A percentile compares a stretch with the other conserved stretches of the same genome.
phyloP scores from a whole-genome alignment of 1,140 invertebrate genomes.

The Lepidurus arcticus region DNA sequence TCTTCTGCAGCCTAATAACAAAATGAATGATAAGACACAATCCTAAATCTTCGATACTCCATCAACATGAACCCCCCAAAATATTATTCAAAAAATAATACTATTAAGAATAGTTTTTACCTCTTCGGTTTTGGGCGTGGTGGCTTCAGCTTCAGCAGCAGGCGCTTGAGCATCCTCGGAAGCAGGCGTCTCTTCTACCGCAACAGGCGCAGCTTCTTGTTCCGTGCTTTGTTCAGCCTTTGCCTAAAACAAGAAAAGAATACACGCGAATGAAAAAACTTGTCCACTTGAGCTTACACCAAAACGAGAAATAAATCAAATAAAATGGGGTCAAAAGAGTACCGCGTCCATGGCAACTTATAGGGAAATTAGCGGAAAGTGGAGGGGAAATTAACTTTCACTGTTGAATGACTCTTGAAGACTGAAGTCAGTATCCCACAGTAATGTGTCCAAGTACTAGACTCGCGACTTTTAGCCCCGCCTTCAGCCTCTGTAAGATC shows the following conservation, averaged over 20 bases:
- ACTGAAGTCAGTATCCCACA: background rate
- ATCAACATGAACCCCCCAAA: background rate
- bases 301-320: background rate
- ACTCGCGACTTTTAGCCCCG: background rate
- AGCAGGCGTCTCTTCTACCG: background rate
- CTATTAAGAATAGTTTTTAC: background rate
- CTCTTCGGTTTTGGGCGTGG: constrained; percentile 13
- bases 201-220: background rate
- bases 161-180: background rate
- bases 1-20: background rate
- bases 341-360: background rate
- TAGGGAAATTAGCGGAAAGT: background rate
- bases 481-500: background rate
- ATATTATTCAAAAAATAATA: background rate
- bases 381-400: background rate
- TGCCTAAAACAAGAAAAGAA: background rate
- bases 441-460: background rate
- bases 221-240: constrained; percentile 18
- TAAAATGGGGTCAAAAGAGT: background rate
- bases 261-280: background rate
- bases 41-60: background rate
- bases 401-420: background rate
- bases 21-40: background rate
- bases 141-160: constrained; percentile 1
- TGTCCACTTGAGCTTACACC: background rate